A percentile compares a stretch with the other conserved stretches of the same genome.
These are phyloP conservation scores for Pseudotriccus pelzelni DNA, from an alignment of 2,797 vertebrate species.

Conservation along the genomic window DNA sequence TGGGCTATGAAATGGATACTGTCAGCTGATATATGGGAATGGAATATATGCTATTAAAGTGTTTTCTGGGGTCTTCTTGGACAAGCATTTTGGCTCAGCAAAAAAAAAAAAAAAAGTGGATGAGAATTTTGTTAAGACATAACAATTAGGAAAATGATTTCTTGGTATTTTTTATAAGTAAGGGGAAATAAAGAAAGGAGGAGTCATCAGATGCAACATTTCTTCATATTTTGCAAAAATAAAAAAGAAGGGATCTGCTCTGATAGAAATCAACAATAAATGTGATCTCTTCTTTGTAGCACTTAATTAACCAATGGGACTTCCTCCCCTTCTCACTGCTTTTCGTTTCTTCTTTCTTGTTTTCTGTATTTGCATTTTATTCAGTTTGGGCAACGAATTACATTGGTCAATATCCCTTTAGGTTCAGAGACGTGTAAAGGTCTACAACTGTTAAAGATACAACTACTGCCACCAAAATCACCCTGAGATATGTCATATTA, in stretches of 20 bases:
- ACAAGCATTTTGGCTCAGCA: neutral
- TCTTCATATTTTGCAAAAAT: neutral
- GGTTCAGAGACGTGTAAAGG: neutral
- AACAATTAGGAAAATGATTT: neutral
- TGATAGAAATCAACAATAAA: neutral
- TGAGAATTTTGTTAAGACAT: neutral
- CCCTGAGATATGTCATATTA: neutral
- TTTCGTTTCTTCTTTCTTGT: neutral
- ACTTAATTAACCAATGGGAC: neutral
- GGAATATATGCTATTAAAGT: neutral
- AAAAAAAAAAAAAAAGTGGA: neutral
- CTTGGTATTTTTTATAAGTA: neutral
- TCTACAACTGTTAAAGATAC: neutral
- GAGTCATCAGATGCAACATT: neutral
- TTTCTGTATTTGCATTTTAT: neutral
- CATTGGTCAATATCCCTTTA: neutral
- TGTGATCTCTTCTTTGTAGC: neutral
- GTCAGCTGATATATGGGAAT: neutral
- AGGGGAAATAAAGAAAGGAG: neutral
- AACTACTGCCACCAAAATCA: neutral
- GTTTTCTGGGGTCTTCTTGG: neutral
- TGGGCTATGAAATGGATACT: conserved; percentile 26
- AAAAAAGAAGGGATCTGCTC: neutral
- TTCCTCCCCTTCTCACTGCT: neutral
- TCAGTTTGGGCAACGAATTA: neutral